These are phyloP conservation scores for Subacronicta megacephala DNA, from an alignment of 2,888 invertebrate species.

Conservation along the genomic window DNA sequence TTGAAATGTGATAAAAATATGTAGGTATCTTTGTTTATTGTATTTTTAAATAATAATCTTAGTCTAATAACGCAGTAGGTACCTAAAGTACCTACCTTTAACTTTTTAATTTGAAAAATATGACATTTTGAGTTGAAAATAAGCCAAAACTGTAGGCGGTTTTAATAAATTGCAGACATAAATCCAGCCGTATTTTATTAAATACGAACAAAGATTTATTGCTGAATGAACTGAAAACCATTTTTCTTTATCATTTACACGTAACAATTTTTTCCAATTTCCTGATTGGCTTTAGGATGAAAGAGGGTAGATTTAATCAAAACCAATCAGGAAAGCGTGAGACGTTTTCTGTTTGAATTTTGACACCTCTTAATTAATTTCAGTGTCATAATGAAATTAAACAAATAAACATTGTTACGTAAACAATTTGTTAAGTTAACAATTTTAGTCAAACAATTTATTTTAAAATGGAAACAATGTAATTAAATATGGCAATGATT, in stretches of 20 bases:
- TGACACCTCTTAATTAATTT: constrained; percentile 19
- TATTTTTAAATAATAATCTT: too few relatives aligned
- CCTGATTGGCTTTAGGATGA: constrained; percentile 36
- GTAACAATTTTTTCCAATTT: constrained; percentile 44
- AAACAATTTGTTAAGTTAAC: constrained; percentile 3
- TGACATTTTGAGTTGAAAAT: too few relatives aligned
- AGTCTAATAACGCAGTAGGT: too few relatives aligned
- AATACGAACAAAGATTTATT: background rate
- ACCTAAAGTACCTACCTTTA: too few relatives aligned
- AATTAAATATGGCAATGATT: too few relatives aligned
- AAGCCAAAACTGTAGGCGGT: too few relatives aligned
- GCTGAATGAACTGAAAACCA: constrained; percentile 18
- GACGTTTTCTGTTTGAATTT: constrained; percentile 9
- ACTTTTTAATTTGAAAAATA: too few relatives aligned
- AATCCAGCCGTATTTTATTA: background rate
- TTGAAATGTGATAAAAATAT: too few relatives aligned
- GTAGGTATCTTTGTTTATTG: too few relatives aligned
- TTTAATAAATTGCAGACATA: background rate
- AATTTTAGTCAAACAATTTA: background rate
- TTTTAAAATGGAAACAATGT: too few relatives aligned
- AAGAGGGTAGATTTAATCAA: constrained; percentile 30
- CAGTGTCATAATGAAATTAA: constrained; percentile 1
- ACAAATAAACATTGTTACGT: constrained; percentile 13
- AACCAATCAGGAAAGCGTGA: constrained; percentile 8
- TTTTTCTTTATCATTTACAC: constrained; percentile 36